phyloP scores from a whole-genome alignment of 2,113 vertebrate species.

The Coregonus clupeaformis region DNA sequence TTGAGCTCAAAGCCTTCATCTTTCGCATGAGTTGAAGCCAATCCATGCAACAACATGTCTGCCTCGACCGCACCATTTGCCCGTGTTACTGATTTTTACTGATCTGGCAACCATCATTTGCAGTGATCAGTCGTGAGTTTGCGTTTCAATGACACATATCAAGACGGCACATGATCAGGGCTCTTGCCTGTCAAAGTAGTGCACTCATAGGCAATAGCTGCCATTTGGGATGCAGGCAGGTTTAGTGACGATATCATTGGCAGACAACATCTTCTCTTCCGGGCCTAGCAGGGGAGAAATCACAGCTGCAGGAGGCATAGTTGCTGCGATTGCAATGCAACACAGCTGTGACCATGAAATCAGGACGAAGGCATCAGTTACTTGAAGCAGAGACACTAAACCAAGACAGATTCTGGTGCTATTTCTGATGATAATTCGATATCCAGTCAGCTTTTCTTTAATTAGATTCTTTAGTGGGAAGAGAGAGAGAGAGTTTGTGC shows the following conservation, averaged over 20 bases:
- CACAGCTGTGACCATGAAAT: constrained; percentile 81
- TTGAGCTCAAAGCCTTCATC: too few species aligned
- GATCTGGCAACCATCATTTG: too few species aligned
- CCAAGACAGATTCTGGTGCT: constrained; percentile 74
- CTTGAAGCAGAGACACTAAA: constrained; percentile 78
- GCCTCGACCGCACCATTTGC: too few species aligned
- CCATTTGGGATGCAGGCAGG: not conserved
- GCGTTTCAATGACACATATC: not conserved
- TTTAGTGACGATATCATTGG: constrained; percentile 57
- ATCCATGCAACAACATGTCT: too few species aligned
- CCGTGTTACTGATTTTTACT: too few species aligned
- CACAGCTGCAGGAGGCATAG: constrained; percentile 46
- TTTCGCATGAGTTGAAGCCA: too few species aligned
- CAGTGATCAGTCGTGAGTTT: too few species aligned
- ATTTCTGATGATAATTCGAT: constrained; percentile 80
- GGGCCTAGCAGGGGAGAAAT: constrained; percentile 17
- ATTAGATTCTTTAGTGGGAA: constrained; percentile 47
- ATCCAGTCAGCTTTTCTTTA: constrained; percentile 67
- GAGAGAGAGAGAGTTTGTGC: constrained; percentile 49
- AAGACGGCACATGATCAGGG: too few species aligned
- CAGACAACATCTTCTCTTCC: constrained; percentile 47
- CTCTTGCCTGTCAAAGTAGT: too few species aligned
- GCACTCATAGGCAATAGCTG: too few species aligned
- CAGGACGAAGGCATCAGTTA: constrained; percentile 77
- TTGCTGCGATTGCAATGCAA: constrained; percentile 76